Conservation (phyloP, 1,140 invertebrate species). For the Charaxes varanes region DNA sequence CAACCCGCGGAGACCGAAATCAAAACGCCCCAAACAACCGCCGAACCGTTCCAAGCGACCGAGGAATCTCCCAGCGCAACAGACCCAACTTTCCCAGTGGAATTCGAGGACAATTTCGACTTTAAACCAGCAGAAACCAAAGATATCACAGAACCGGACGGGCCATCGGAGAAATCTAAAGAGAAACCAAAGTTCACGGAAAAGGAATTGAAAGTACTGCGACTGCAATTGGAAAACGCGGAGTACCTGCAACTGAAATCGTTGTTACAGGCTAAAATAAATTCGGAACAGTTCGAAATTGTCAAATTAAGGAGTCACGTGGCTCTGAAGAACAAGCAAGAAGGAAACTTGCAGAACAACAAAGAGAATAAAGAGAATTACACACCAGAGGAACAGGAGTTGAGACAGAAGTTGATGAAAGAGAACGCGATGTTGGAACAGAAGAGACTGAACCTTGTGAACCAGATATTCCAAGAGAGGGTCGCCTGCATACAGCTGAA, state of each 20-base stretch:
- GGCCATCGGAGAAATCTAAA: conserved; percentile 21
- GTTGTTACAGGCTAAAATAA: conserved; percentile 78
- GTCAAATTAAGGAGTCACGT: conserved; percentile 77
- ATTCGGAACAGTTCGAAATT: conserved; percentile 79
- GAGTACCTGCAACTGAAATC: conserved; percentile 80
- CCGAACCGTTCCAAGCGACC: conserved; percentile 32
- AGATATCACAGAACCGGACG: conserved; percentile 21
- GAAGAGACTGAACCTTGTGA: conserved; percentile 77
- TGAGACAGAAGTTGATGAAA: conserved; percentile 73
- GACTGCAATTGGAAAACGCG: conserved; percentile 79
- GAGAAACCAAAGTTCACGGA: conserved; percentile 71
- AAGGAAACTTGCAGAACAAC: conserved; percentile 48
- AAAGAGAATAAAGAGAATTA: conserved; percentile 74
- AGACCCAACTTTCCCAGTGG: conserved; percentile 51
- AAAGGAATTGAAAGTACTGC: conserved; percentile 75
- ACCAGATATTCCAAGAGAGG: conserved; percentile 79
- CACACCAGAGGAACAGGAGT: conserved; percentile 57
- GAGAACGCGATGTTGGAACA: conserved; percentile 81
- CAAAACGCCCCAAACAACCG: conserved; percentile 21
- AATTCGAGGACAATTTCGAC: conserved; percentile 70
- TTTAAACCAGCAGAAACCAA: conserved; percentile 40
- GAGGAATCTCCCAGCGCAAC: conserved; percentile 43
- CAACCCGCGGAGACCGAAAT: conserved; percentile 20
- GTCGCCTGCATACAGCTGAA: conserved; percentile 79
- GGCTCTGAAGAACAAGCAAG: conserved; percentile 67